A percentile compares a stretch with the other conserved stretches of the same genome.
phyloP scores from a whole-genome alignment of 2,113 vertebrate genomes.

The Ancistrus triradiatus region DNA sequence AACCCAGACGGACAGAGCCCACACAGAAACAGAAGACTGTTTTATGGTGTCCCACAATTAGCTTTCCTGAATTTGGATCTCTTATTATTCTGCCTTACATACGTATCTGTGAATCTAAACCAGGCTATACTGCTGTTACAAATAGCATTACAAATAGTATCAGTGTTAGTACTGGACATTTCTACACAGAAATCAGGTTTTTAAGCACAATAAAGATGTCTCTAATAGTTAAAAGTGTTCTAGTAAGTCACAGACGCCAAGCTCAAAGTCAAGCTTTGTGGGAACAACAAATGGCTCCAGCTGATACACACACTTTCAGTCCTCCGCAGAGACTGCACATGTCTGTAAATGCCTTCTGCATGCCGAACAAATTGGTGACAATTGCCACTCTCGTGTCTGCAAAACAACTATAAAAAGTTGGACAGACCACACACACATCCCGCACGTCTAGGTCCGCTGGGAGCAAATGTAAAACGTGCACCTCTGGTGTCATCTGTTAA shows the following conservation, averaged over 20 bases:
- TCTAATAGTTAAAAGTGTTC: too few relatives aligned
- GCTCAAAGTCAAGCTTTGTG: neutral
- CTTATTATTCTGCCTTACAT: too few relatives aligned
- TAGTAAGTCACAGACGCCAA: neutral
- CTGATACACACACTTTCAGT: neutral
- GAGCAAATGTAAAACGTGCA: conserved; percentile 23
- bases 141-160: too few relatives aligned
- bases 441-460: conserved; percentile 7
- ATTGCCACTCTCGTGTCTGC: conserved; percentile 12
- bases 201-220: neutral
- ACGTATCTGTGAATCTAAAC: too few relatives aligned
- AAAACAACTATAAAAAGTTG: conserved; percentile 23
- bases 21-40: too few relatives aligned
- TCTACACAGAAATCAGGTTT: too few relatives aligned
- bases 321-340: neutral
- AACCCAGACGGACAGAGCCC: too few relatives aligned
- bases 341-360: conserved; percentile 12
- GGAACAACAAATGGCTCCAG: neutral
- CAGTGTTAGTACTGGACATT: too few relatives aligned
- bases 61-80: too few relatives aligned
- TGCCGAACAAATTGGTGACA: neutral
- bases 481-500: conserved; percentile 45
- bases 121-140: too few relatives aligned
- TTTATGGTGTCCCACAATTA: too few relatives aligned
- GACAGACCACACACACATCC: conserved; percentile 39